Evolutionary conservation across 2,888 invertebrate genomes (phyloP).

Genomic region (Erebia aethiops): DNA sequence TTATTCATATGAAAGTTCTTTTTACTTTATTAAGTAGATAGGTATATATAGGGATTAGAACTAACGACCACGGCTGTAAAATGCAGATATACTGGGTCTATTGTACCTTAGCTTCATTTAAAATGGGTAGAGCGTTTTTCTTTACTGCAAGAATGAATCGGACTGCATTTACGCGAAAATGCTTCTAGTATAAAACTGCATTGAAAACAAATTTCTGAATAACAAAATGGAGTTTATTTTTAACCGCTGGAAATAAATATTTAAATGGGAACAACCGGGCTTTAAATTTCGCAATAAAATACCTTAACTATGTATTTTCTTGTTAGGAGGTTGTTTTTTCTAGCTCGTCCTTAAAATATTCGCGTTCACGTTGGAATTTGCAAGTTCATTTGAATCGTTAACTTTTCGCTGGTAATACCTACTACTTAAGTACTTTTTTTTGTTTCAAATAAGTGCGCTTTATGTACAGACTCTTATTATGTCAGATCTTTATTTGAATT

Average conservation of each 20-base stretch:
- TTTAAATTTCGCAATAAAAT: background rate
- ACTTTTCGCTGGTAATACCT: background rate
- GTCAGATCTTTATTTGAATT: too few relatives aligned
- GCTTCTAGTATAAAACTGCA: conserved; percentile 20
- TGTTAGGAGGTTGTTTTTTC: background rate
- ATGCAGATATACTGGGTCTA: background rate
- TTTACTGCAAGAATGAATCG: conserved; percentile 16
- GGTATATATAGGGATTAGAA: background rate
- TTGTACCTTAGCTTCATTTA: conserved; percentile 15
- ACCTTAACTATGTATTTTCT: background rate
- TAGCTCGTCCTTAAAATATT: background rate
- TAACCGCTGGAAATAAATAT: conserved; percentile 6
- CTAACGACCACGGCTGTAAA: background rate
- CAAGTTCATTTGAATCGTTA: background rate
- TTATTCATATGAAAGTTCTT: background rate
- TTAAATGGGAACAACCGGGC: background rate
- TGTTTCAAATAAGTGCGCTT: too few relatives aligned
- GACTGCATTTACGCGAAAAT: conserved; percentile 16
- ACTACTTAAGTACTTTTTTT: too few relatives aligned
- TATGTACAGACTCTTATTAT: too few relatives aligned
- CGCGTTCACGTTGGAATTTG: background rate
- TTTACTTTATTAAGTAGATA: background rate
- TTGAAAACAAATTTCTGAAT: conserved; percentile 22
- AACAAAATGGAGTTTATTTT: conserved; percentile 18
- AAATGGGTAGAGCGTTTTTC: conserved; percentile 13